Evolutionary conservation across 2,797 vertebrate genomes (phyloP).

Genomic region (Eulemur mongoz): DNA sequence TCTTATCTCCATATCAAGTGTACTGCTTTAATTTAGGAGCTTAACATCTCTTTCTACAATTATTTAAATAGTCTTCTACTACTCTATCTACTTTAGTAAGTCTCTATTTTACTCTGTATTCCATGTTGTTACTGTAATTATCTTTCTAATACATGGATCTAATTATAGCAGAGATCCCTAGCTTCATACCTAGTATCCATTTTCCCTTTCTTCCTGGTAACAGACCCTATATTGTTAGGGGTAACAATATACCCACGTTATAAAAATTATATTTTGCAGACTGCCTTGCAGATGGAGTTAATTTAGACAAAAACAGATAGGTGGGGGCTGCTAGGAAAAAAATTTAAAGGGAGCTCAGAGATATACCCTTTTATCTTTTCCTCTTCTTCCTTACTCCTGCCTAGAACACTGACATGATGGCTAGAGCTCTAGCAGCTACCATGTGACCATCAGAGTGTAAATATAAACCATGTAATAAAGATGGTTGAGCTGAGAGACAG

Average conservation of each 20-base stretch:
- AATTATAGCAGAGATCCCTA: background rate
- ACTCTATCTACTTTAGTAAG: background rate
- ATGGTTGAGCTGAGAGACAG: background rate
- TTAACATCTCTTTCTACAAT: background rate
- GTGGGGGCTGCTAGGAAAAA: background rate
- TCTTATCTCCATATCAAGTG: background rate
- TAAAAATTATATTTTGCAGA: background rate
- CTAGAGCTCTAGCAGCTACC: background rate
- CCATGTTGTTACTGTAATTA: background rate
- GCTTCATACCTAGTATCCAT: background rate
- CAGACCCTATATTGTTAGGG: background rate
- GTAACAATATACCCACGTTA: background rate
- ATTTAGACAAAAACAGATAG: background rate
- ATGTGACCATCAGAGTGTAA: background rate
- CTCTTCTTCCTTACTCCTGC: background rate
- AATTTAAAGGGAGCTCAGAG: background rate
- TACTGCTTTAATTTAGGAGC: background rate
- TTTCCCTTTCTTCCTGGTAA: background rate
- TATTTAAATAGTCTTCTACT: background rate
- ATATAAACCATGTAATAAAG: background rate
- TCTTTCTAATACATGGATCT: background rate
- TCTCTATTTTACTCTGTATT: background rate
- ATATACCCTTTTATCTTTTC: background rate
- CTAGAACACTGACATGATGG: background rate
- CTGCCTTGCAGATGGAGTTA: background rate